Evolutionary conservation across 2,888 invertebrate species (phyloP).

Genomic region (Conistra vaccinii): DNA sequence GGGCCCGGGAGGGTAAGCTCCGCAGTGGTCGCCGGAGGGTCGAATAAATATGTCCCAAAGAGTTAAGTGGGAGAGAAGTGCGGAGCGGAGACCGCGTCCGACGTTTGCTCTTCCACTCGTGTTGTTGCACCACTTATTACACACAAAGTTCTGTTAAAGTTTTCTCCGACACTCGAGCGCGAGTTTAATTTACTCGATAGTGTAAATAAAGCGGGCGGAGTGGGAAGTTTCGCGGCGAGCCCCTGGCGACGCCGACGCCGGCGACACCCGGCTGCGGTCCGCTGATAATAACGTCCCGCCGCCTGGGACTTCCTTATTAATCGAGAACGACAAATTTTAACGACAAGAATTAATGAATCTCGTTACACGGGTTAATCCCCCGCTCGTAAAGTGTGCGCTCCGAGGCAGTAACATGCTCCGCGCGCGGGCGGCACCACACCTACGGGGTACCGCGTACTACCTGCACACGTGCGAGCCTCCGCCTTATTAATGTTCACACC

Average conservation of each 20-base stretch:
- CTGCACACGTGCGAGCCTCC: conserved; percentile 57
- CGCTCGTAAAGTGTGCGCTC: conserved; percentile 89
- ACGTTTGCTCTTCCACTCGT: conserved; percentile 91
- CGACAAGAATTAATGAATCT: conserved; percentile 92
- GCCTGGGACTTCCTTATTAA: conserved; percentile 90
- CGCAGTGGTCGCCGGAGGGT: conserved; percentile 89
- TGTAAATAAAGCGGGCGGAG: conserved; percentile 90
- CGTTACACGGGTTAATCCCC: conserved; percentile 91
- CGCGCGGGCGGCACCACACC: conserved; percentile 75
- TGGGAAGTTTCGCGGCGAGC: conserved; percentile 88
- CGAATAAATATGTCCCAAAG: conserved; percentile 91
- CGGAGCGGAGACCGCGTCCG: conserved; percentile 89
- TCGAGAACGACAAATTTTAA: conserved; percentile 92
- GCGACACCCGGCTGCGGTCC: conserved; percentile 85
- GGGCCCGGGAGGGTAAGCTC: conserved; percentile 79
- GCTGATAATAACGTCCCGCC: conserved; percentile 89
- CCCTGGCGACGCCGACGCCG: conserved; percentile 73
- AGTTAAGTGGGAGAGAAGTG: conserved; percentile 90
- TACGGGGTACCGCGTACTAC: conserved; percentile 66
- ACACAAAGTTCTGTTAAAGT: conserved; percentile 91
- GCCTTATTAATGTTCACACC: conserved; percentile 27
- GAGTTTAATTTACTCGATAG: conserved; percentile 91
- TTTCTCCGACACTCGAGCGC: conserved; percentile 89
- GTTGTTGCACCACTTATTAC: conserved; percentile 91
- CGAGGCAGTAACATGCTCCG: conserved; percentile 87